A percentile compares a stretch with the other conserved stretches of the same genome.
Conservation (phyloP, 2,888 invertebrate species). For the Chouioia cunea region DNA sequence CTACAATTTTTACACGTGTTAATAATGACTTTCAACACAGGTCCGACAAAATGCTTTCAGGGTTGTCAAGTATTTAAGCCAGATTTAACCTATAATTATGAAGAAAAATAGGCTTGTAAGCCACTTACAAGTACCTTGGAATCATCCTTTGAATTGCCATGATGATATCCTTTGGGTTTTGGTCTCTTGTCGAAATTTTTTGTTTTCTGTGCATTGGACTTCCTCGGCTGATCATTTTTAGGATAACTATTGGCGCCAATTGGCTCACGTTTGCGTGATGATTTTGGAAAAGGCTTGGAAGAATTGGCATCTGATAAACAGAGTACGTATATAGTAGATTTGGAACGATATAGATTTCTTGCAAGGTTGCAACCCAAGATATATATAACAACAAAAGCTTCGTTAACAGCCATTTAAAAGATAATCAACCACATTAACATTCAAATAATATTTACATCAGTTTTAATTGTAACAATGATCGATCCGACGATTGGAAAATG, state of each 20-base stretch:
- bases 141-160: constrained; percentile 78
- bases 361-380: constrained; percentile 8
- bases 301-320: constrained; percentile 59
- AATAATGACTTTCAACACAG: too few relatives aligned
- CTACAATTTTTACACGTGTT: constrained; percentile 56
- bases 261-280: constrained; percentile 76
- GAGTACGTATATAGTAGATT: constrained; percentile 9
- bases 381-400: too few relatives aligned
- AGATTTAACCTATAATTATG: constrained; percentile 13
- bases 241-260: constrained; percentile 70
- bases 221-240: constrained; percentile 77
- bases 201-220: constrained; percentile 77
- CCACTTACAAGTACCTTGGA: constrained; percentile 75
- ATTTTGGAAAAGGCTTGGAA: constrained; percentile 64
- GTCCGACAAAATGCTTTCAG: too few relatives aligned
- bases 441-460: too few relatives aligned
- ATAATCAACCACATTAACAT: too few relatives aligned
- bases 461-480: too few relatives aligned
- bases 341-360: neutral
- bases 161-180: constrained; percentile 76
- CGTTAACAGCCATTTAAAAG: too few relatives aligned
- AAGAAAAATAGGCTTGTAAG: neutral
- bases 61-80: constrained; percentile 10
- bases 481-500: too few relatives aligned
- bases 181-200: constrained; percentile 80